Percentiles rank a stretch among this genome's conserved stretches.
These are phyloP conservation scores for Cerastis rubricosa DNA, from an alignment of 2,888 invertebrate species.

Conservation along the genomic window DNA sequence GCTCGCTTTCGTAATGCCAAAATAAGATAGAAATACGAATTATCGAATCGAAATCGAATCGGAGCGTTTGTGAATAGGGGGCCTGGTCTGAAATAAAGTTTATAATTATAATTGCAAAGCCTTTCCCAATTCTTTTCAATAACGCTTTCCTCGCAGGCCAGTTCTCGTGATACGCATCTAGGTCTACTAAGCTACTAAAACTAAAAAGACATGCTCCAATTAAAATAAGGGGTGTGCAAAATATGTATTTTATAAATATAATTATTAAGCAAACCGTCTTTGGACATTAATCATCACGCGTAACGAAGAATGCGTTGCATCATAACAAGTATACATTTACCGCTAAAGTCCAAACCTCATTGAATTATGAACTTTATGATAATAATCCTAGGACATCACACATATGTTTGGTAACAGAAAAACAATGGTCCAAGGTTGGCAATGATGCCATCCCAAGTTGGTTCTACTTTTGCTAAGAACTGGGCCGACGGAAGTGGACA, in stretches of 20 bases:
- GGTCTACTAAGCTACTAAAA: not conserved
- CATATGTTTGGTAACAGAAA: conserved; percentile 11
- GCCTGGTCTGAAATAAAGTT: no score
- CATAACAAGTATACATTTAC: conserved; percentile 35
- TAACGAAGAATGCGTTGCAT: conserved; percentile 77
- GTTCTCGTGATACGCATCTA: not conserved
- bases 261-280: conserved; percentile 42
- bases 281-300: conserved; percentile 72
- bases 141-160: not conserved
- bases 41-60: no score
- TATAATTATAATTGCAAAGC: not conserved
- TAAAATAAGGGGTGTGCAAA: conserved; percentile 29
- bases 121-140: not conserved
- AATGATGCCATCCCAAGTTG: conserved; percentile 72
- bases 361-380: conserved; percentile 31
- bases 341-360: conserved; percentile 18
- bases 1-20: no score
- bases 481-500: conserved; percentile 78
- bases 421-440: conserved; percentile 64
- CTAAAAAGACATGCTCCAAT: conserved; percentile 35
- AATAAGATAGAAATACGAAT: no score
- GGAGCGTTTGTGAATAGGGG: no score
- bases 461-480: conserved; percentile 81
- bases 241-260: conserved; percentile 49
- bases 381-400: not conserved